These are phyloP conservation scores for Drosophila tani DNA, from an alignment of 1,140 invertebrate species.

Conservation along the genomic window DNA sequence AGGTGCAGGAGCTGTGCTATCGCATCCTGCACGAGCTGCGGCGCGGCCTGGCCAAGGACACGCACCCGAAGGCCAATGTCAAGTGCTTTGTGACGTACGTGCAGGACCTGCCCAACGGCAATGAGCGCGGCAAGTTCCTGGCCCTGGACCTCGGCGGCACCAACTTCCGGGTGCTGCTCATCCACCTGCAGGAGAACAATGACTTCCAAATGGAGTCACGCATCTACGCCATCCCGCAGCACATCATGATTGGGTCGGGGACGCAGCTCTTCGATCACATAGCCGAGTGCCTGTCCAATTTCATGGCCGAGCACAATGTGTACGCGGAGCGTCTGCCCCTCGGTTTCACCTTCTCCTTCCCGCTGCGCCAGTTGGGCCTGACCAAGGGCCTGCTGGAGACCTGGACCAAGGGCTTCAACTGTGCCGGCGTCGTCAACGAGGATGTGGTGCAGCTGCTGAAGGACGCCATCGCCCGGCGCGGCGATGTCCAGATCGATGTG, in stretches of 20 bases:
- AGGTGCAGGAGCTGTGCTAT: slow-evolving; percentile 91
- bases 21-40: slow-evolving; percentile 92
- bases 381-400: slow-evolving; percentile 95
- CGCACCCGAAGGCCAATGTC: slow-evolving; percentile 92
- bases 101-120: slow-evolving; percentile 97
- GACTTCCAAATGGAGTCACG: slow-evolving; percentile 98
- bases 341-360: slow-evolving; percentile 99
- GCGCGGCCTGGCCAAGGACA: slow-evolving; percentile 92
- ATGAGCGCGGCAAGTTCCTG: slow-evolving; percentile 98
- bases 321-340: slow-evolving; percentile 94
- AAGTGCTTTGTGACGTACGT: slow-evolving; percentile 98
- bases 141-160: slow-evolving; percentile 99
- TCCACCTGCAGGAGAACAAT: slow-evolving; percentile 93
- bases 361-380: slow-evolving; percentile 95
- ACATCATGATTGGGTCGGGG: slow-evolving; percentile 97
- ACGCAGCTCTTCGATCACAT: slow-evolving; percentile 98
- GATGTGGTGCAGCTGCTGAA: slow-evolving; percentile 96
- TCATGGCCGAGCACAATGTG: slow-evolving; percentile 94
- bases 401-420: slow-evolving; percentile 99
- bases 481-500: slow-evolving; percentile 97
- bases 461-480: slow-evolving; percentile 92
- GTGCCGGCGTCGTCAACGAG: slow-evolving; percentile 94
- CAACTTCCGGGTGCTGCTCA: slow-evolving; percentile 98
- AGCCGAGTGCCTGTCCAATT: slow-evolving; percentile 97
- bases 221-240: slow-evolving; percentile 97